Evolutionary conservation across 2,113 vertebrate genomes (phyloP), one percentile per base, ranked within the genome.

Genomic region (Myxocyprinus asiaticus): DNA sequence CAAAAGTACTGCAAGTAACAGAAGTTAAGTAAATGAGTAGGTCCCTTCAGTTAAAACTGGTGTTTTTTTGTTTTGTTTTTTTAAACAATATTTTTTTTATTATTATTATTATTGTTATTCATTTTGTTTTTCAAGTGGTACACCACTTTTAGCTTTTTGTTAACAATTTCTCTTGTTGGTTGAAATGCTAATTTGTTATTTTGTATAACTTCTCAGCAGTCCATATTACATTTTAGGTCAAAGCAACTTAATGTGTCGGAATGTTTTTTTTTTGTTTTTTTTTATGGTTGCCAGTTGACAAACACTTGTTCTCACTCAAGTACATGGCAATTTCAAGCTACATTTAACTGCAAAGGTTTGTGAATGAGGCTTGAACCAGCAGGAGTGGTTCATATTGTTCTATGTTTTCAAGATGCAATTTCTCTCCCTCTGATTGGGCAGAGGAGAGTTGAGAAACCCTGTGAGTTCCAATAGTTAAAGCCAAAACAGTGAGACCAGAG

Each of bases 321-420:
- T 59, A 85, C 84, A 83, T 70, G 47, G 82, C 82, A 88, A 91
- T 90, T 90, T 91, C 83, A 91, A 87, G 88, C 85, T 87, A 88
- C 90, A 87, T 89, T 87, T 89, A 82, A 80, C 43, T 4, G 55
- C 76, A 83, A 83, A 80, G 82, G 72, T 82, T 81, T 61, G 76
- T 76, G 79, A 86, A 77, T 85, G 83, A 70, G 68, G 67, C 82
- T 85, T 84, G 84, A 85, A 86, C 84, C 72, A 59, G 62, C 68
- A 73, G 82, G 80, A 73, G 58, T 82, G 79, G 80, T 79, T 15
- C 80, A 65, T 85, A 79, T 81, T 78, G 80, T 82, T 79, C 71
- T 11, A 51, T 83, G 43, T 43, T 80, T 88, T 56, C 71, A 12
- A 5, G 58, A 47, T 73, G 75, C 48, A 83, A 83, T 85, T 83